Evolutionary conservation across 2,888 invertebrate species (phyloP), one percentile per base, ranked within the genome.

Genomic region (Tenthredo livida): DNA sequence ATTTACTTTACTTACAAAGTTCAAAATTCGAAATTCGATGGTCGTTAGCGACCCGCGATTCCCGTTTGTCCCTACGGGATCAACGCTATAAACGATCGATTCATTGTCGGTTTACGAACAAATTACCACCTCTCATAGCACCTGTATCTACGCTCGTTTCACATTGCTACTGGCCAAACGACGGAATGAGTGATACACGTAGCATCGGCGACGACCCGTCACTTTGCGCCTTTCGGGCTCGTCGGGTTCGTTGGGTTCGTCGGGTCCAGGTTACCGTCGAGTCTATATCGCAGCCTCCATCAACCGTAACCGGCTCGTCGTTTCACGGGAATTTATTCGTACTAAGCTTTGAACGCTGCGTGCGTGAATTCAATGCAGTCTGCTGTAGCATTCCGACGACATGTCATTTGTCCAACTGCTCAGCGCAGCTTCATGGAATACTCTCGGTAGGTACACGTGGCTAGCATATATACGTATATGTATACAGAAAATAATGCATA

Each of bases 371-470:
- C 61, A 80, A 80, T 80, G 80, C 80, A 80, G 80, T 80, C 80
- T 40, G 37, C 61, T 33, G 54, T 37, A 12, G 40, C 58, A 61
- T 40, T 80, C 61, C 80, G 80, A 61, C 80, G 77, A 77, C 80
- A 80, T 80, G 80, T 80, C 80, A 80, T 80, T 80, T 80, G 80
- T 80, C 61, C 80, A 61, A 80, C 80, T 80, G 80, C 80, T 80
- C 61, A 80, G 61, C 80, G 25, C 80, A 61, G 37, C 61, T 61
- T 77, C 37, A 61, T 61, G 37, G 61, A n/a, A 80, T 58, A 80
- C 80, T 61, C 61, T 40, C 61, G 15, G 37, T 58, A 78, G n/a
- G 2, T 54, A 6, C 54, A 80, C 80, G 80, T 80, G 61, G 61
- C 40, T 50, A 61, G 78, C 78, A 80, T 80, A 61, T 80, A 78